These are phyloP conservation scores for Lethenteron reissneri DNA, from an alignment of 2,113 vertebrate genomes.

Conservation along the genomic window DNA sequence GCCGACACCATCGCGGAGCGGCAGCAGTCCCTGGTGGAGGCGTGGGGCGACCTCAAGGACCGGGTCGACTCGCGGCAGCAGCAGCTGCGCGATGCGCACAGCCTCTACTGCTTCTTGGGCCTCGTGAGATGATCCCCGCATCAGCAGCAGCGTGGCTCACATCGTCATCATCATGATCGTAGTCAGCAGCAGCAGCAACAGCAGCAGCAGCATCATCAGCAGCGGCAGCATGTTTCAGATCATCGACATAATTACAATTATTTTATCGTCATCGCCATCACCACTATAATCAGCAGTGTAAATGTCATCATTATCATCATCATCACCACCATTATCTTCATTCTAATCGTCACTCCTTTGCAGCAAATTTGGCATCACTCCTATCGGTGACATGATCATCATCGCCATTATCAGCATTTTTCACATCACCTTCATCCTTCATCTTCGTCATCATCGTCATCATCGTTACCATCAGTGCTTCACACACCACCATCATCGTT, in stretches of 20 bases:
- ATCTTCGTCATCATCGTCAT: no score
- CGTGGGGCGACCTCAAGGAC: slow-evolving; percentile 35
- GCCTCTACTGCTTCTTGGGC: slow-evolving; percentile 32
- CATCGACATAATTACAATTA: not conserved
- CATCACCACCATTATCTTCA: not conserved
- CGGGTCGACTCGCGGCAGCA: slow-evolving; percentile 23
- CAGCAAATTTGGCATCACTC: not conserved
- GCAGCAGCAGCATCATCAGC: no score
- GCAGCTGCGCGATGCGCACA: slow-evolving; percentile 24
- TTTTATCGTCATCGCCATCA: not conserved
- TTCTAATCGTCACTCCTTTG: not conserved
- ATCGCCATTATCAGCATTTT: not conserved
- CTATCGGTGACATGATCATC: not conserved
- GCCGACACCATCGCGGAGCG: slow-evolving; percentile 22
- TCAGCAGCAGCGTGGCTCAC: no score
- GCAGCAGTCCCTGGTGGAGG: slow-evolving; percentile 34
- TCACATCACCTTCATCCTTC: no score
- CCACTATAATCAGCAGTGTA: not conserved
- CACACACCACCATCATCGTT: no score
- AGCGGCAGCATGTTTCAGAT: not conserved
- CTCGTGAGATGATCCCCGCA: slow-evolving; percentile 21
- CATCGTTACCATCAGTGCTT: no score
- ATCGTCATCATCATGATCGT: no score
- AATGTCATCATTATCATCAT: not conserved
- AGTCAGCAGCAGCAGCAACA: no score